phyloP scores from a whole-genome alignment of 2,113 vertebrate genomes.

The Percina caprodes region DNA sequence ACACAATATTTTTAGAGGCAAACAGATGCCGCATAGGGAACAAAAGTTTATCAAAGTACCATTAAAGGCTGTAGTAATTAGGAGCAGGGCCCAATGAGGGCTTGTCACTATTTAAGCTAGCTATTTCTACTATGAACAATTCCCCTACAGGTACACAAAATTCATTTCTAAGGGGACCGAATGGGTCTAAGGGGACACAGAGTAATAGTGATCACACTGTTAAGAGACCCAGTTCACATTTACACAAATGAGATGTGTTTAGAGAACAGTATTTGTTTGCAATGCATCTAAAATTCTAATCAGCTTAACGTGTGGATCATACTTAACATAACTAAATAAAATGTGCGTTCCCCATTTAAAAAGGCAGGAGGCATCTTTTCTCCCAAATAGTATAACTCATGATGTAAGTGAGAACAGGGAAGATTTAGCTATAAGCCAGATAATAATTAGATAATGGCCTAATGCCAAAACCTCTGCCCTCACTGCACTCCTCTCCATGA shows the following conservation, averaged over 20 bases:
- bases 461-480: conserved; percentile 30
- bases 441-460: conserved; percentile 27
- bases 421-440: conserved; percentile 13
- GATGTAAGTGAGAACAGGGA: not conserved
- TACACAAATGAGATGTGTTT: not conserved
- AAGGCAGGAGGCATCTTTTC: not conserved
- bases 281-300: not conserved
- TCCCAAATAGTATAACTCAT: conserved; percentile 8
- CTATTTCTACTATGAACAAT: conserved; percentile 48
- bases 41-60: conserved; percentile 41
- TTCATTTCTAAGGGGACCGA: conserved; percentile 46
- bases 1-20: conserved; percentile 73
- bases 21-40: conserved; percentile 70
- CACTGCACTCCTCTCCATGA: conserved; percentile 11
- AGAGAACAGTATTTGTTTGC: not conserved
- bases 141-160: conserved; percentile 35
- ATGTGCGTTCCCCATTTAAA: conserved; percentile 8
- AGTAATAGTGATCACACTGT: conserved; percentile 11
- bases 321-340: not conserved
- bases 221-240: conserved; percentile 13
- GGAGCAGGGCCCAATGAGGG: conserved; percentile 23
- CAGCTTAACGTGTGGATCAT: not conserved
- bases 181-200: not conserved
- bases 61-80: conserved; percentile 61
- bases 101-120: conserved; percentile 46